Evolutionary conservation across 2,888 invertebrate genomes (phyloP).

Genomic region (Poecilus cupreus): DNA sequence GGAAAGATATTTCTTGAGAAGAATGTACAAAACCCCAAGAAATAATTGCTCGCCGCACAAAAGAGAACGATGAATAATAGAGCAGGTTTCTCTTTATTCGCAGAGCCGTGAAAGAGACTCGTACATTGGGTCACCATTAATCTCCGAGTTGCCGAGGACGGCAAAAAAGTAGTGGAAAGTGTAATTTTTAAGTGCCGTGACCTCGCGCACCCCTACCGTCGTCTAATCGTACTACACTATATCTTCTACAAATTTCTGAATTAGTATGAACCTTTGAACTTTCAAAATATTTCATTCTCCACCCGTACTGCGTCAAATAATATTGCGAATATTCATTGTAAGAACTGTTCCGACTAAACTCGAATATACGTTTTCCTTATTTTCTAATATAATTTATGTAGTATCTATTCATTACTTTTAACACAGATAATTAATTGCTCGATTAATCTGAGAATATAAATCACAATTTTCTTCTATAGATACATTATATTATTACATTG

Average conservation of each 20-base stretch:
- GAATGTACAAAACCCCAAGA: constrained; percentile 56
- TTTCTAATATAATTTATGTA: too few relatives aligned
- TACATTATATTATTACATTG: too few relatives aligned
- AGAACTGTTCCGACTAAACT: too few relatives aligned
- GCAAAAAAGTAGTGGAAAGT: constrained; percentile 10
- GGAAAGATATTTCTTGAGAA: constrained; percentile 43
- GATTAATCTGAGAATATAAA: too few relatives aligned
- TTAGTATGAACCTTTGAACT: constrained; percentile 33
- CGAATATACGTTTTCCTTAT: too few relatives aligned
- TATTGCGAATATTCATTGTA: background rate
- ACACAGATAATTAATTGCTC: too few relatives aligned
- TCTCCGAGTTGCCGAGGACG: constrained; percentile 26
- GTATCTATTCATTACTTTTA: too few relatives aligned
- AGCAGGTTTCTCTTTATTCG: constrained; percentile 56
- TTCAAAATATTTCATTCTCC: constrained; percentile 8
- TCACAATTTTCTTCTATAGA: too few relatives aligned
- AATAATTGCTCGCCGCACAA: constrained; percentile 56
- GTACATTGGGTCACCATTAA: constrained; percentile 52
- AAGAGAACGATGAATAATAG: constrained; percentile 57
- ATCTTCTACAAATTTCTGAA: background rate
- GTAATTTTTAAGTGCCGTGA: background rate
- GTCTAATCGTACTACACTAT: background rate
- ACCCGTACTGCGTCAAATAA: background rate
- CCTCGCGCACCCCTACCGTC: background rate
- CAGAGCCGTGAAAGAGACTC: constrained; percentile 38